Conservation (phyloP, 2,113 vertebrate genomes). For the Heteronetta atricapilla region DNA sequence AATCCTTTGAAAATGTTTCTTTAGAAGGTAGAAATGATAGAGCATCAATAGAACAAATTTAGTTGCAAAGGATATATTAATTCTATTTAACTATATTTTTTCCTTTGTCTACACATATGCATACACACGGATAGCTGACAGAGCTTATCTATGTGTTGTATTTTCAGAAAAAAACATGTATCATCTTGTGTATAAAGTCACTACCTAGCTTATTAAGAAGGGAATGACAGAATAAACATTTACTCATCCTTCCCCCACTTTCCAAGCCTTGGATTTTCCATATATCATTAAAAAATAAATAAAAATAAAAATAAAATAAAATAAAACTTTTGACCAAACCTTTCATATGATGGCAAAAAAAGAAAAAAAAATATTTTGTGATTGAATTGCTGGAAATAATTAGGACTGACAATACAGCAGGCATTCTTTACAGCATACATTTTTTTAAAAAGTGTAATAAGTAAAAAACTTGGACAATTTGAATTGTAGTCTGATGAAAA, state of each 20-base stretch:
- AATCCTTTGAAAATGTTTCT: background rate
- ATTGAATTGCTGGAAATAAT: background rate
- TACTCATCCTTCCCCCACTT: background rate
- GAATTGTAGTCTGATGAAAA: background rate
- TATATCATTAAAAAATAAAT: background rate
- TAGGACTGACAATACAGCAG: background rate
- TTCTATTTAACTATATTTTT: background rate
- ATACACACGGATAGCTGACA: accelerated
- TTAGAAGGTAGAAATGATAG: background rate
- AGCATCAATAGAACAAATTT: background rate
- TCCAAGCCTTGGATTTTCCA: background rate
- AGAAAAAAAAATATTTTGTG: background rate
- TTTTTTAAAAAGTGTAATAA: background rate
- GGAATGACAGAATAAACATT: background rate
- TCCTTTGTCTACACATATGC: background rate
- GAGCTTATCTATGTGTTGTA: background rate
- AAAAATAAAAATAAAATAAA: too few relatives aligned
- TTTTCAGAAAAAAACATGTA: background rate
- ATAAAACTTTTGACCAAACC: background rate
- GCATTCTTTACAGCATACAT: background rate
- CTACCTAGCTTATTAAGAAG: background rate
- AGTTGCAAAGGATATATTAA: background rate
- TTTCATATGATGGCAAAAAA: background rate
- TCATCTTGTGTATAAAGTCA: background rate
- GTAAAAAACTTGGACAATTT: background rate